Evolutionary conservation across 2,888 invertebrate species (phyloP).

Genomic region (Macrosoma leucophasiata): DNA sequence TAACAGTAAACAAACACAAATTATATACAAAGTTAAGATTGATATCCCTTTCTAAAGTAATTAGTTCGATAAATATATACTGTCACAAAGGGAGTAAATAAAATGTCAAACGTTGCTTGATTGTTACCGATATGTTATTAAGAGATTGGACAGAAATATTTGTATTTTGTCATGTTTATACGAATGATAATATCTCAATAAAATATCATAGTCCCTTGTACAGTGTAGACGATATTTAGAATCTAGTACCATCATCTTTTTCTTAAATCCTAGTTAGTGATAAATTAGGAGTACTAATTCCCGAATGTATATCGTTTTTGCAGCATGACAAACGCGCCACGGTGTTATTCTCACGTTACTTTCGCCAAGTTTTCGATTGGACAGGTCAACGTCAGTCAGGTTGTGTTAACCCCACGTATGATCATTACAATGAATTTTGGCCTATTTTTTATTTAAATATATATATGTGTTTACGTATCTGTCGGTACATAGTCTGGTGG

Average conservation of each 20-base stretch:
- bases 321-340: slow-evolving; percentile 60
- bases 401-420: slow-evolving; percentile 60
- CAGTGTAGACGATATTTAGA: slow-evolving; percentile 67
- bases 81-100: slow-evolving; percentile 68
- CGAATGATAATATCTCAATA: slow-evolving; percentile 70
- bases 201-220: slow-evolving; percentile 73
- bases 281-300: slow-evolving; percentile 64
- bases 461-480: slow-evolving; percentile 31
- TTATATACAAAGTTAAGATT: slow-evolving; percentile 37
- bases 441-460: slow-evolving; percentile 58
- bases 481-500: slow-evolving; percentile 36
- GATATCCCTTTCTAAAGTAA: slow-evolving; percentile 45
- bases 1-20: slow-evolving; percentile 25
- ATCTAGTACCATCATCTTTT: slow-evolving; percentile 57
- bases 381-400: slow-evolving; percentile 39
- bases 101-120: slow-evolving; percentile 62
- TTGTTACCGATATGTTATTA: slow-evolving; percentile 70
- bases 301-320: slow-evolving; percentile 57
- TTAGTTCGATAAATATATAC: too few species aligned
- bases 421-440: slow-evolving; percentile 62
- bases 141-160: slow-evolving; percentile 61
- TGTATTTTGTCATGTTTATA: slow-evolving; percentile 75
- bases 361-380: slow-evolving; percentile 33
- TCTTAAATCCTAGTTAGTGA: slow-evolving; percentile 66
- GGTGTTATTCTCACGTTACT: slow-evolving; percentile 36